phyloP scores from a whole-genome alignment of 2,797 vertebrate species.

The Amblyraja radiata region DNA sequence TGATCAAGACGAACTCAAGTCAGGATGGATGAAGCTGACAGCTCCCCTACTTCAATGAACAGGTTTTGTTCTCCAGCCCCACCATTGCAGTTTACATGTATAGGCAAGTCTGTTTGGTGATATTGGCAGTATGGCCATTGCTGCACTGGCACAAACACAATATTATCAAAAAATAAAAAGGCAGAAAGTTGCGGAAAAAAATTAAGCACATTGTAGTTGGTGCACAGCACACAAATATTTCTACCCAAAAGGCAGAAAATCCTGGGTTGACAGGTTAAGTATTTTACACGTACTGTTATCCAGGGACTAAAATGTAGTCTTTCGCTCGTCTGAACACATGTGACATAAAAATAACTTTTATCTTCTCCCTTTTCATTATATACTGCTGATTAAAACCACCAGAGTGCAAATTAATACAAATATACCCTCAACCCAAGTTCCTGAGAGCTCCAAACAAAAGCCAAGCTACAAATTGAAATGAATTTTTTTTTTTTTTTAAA shows the following conservation, averaged over 20 bases:
- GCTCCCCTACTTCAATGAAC: neutral
- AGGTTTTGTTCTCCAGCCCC: neutral
- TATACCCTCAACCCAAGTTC: conserved; percentile 51
- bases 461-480: conserved; percentile 46
- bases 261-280: conserved; percentile 36
- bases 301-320: neutral
- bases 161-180: conserved; percentile 20
- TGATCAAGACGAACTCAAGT: neutral
- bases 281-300: conserved; percentile 21
- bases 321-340: neutral
- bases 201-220: conserved; percentile 33
- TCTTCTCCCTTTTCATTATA: conserved; percentile 44
- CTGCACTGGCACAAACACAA: conserved; percentile 29
- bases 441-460: conserved; percentile 38
- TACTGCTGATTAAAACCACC: conserved; percentile 49
- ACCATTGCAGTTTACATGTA: neutral
- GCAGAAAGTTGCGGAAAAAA: neutral
- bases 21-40: neutral
- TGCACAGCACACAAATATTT: conserved; percentile 38
- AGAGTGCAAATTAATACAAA: conserved; percentile 48
- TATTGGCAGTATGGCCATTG: neutral
- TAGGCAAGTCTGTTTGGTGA: neutral
- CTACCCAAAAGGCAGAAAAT: conserved; percentile 27
- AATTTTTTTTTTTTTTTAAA: conserved; percentile 48
- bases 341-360: conserved; percentile 32